Base-by-base conservation (phyloP, 2,113 vertebrate genomes). In the Pipra filicauda region DNA sequence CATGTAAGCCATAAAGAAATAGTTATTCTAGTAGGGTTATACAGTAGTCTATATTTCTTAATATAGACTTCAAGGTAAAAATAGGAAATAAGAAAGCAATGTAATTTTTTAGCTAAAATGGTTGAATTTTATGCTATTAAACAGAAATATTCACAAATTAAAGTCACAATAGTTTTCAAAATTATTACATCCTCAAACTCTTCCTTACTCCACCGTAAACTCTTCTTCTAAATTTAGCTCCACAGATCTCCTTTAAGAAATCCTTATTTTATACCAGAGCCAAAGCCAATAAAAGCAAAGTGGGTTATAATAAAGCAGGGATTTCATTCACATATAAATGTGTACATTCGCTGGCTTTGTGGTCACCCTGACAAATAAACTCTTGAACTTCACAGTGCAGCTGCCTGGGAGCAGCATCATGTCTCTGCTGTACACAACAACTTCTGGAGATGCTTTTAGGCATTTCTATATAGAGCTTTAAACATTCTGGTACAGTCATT, bases 361-460 rank as follows among this genome's bases (percentile, higher is more conserved):
- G 73, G 61, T 57, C 75, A 86, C 23, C 12, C 73, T 92, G 65
- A 79, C 49, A 87, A 81, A 92, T 18, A 66, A 91, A 91, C 58
- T 44, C 57, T 58, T 85, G 83, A 92, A 89, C 46, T 70, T 55
- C 70, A 35, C 12, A 28, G 11, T 8, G 58, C 79, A 85, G 77
- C 83, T 95, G 87, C 79, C 89, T 78, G 64, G 46, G 35, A 93
- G 77, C 67, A 89, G 81, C 78, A 59, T 55, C 57, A 2, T 31
- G 46, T 85, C 69, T 88, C 49, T 72, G 57, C 67, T 70, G 28
- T 15, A 37, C 0, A 17, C 73, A 92, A 58, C 61, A 79, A 54
- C 73, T 87, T 80, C 52, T 93, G 79, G 79, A 95, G 83, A 94
- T 75, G 72, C 27, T 96, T 93, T 91, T 15, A 93, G 91, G 93